A percentile compares a stretch with the other conserved stretches of the same genome.
These are phyloP conservation scores for Puntigrus tetrazona DNA, from an alignment of 2,113 vertebrate genomes.

Conservation along the genomic window DNA sequence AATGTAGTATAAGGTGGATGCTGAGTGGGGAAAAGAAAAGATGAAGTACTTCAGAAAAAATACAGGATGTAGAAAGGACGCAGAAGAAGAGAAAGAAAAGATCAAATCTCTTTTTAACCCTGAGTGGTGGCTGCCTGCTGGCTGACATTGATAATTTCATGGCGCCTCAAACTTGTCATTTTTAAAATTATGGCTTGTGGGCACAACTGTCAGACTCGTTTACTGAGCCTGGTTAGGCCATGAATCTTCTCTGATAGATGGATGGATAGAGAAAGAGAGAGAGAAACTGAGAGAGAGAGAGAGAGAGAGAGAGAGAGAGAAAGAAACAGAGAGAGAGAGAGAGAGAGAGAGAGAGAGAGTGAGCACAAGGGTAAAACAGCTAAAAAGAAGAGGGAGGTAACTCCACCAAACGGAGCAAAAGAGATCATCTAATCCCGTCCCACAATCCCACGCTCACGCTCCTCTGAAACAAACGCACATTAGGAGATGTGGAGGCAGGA, in stretches of 20 bases:
- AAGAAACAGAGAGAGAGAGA: background rate
- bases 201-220: slow-evolving; percentile 76
- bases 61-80: slow-evolving; percentile 24
- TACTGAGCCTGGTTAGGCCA: slow-evolving; percentile 60
- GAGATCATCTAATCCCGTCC: slow-evolving; percentile 24
- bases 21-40: slow-evolving; percentile 38
- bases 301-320: background rate
- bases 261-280: slow-evolving; percentile 4
- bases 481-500: background rate
- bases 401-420: background rate
- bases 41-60: slow-evolving; percentile 8
- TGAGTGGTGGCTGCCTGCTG: slow-evolving; percentile 67
- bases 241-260: slow-evolving; percentile 36
- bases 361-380: background rate
- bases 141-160: slow-evolving; percentile 81
- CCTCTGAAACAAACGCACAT: slow-evolving; percentile 18
- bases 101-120: slow-evolving; percentile 56
- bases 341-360: background rate
- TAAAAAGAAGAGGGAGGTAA: background rate
- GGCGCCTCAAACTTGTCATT: slow-evolving; percentile 74
- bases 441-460: slow-evolving; percentile 29
- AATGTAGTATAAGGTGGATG: slow-evolving; percentile 34
- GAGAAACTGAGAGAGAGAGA: background rate
- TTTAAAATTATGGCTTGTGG: slow-evolving; percentile 72
- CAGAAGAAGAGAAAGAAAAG: slow-evolving; percentile 51